Evolutionary conservation across 2,797 vertebrate genomes (phyloP).

Genomic region (Chaetophractus vellerosus): DNA sequence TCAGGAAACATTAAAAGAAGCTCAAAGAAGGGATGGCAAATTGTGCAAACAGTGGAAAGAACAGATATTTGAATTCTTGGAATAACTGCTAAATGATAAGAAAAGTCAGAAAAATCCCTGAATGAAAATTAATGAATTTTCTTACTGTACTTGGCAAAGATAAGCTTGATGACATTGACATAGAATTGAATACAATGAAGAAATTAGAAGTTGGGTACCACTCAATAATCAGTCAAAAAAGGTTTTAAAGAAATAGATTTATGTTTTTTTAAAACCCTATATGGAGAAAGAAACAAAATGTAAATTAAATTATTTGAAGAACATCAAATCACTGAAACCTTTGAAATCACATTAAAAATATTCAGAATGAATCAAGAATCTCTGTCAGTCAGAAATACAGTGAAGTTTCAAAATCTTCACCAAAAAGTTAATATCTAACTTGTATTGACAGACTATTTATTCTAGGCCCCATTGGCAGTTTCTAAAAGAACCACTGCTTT

Average conservation of each 20-base stretch:
- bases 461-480: too few relatives aligned
- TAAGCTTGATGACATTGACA: neutral
- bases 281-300: neutral
- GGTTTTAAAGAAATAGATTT: neutral
- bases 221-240: neutral
- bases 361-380: neutral
- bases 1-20: neutral
- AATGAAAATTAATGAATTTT: neutral
- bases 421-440: too few relatives aligned
- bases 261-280: neutral
- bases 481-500: too few relatives aligned
- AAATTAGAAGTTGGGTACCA: neutral
- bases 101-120: neutral
- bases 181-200: neutral
- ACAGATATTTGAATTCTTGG: neutral
- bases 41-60: neutral
- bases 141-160: neutral
- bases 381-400: neutral
- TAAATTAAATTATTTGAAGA: neutral
- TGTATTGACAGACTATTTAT: too few relatives aligned
- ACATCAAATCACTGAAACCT: neutral
- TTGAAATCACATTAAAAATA: neutral
- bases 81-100: neutral
- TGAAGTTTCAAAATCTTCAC: neutral
- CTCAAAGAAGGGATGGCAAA: neutral